These are phyloP conservation scores for Lycorma delicatula DNA, from an alignment of 1,140 invertebrate genomes.

Conservation along the genomic window DNA sequence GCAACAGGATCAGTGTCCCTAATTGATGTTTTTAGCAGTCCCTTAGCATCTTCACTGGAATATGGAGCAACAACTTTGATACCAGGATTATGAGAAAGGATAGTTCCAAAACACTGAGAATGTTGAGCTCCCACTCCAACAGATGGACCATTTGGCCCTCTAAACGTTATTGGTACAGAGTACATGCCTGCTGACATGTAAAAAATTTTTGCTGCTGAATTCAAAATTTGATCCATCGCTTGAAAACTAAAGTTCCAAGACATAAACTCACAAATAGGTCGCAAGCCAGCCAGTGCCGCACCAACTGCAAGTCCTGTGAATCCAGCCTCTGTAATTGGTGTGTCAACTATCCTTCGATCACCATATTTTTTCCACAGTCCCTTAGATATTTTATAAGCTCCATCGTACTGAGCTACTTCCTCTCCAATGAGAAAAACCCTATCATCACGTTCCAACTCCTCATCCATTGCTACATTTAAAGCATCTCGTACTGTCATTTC, in stretches of 20 bases:
- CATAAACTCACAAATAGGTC: constrained; percentile 98
- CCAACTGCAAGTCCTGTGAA: constrained; percentile 95
- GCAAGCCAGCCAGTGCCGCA: constrained; percentile 86
- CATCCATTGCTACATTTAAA: constrained; percentile 89
- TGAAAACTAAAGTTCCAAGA: constrained; percentile 99
- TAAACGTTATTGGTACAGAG: constrained; percentile 93
- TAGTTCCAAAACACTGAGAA: constrained; percentile 95
- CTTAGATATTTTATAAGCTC: constrained; percentile 90
- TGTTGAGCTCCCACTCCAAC: constrained; percentile 95
- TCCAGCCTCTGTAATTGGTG: constrained; percentile 96
- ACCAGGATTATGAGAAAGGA: constrained; percentile 94
- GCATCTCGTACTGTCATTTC: constrained; percentile 92
- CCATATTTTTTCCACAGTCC: constrained; percentile 97
- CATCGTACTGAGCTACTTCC: constrained; percentile 96
- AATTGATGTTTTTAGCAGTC: constrained; percentile 89
- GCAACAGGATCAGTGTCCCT: constrained; percentile 94
- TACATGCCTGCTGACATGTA: constrained; percentile 94
- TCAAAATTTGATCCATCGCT: constrained; percentile 97
- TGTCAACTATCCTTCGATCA: constrained; percentile 92
- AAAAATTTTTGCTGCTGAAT: constrained; percentile 95
- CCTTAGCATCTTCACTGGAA: constrained; percentile 85
- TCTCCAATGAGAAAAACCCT: constrained; percentile 91
- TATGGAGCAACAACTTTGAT: constrained; percentile 85
- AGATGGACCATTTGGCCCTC: constrained; percentile 97
- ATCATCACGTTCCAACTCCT: constrained; percentile 92